These are phyloP conservation scores for Tokudaia muenninki DNA, from an alignment of 2,797 vertebrate species.

Conservation along the genomic window DNA sequence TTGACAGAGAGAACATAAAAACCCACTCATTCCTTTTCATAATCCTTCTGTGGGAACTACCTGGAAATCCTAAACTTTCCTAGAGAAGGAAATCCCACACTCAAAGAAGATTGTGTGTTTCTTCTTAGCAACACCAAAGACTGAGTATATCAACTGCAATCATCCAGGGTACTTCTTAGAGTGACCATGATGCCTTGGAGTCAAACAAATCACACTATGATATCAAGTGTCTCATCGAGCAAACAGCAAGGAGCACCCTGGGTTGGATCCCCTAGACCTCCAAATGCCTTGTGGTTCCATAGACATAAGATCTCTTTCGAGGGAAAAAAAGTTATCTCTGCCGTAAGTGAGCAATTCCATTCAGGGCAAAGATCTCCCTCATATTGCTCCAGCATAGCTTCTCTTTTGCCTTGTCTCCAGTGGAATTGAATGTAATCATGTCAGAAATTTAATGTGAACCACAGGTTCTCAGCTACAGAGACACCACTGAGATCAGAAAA, in stretches of 20 bases:
- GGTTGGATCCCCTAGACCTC: constrained; percentile 26
- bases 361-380: constrained; percentile 26
- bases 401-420: not conserved
- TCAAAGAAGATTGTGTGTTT: constrained; percentile 33
- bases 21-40: not conserved
- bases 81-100: constrained; percentile 46
- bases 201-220: constrained; percentile 1
- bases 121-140: constrained; percentile 41
- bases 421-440: constrained; percentile 53
- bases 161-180: not conserved
- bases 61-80: constrained; percentile 6
- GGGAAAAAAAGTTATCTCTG: not conserved
- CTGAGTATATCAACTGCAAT: not conserved
- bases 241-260: constrained; percentile 58
- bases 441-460: constrained; percentile 28
- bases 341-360: not conserved
- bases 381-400: not conserved
- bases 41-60: not conserved
- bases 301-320: constrained; percentile 48
- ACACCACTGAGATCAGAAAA: not conserved
- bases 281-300: constrained; percentile 47
- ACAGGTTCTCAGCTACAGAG: constrained; percentile 39
- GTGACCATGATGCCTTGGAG: constrained; percentile 14
- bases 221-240: constrained; percentile 60
- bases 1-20: not conserved